Evolutionary conservation across 2,888 invertebrate species (phyloP).

Genomic region (Panzeria rudis): DNA sequence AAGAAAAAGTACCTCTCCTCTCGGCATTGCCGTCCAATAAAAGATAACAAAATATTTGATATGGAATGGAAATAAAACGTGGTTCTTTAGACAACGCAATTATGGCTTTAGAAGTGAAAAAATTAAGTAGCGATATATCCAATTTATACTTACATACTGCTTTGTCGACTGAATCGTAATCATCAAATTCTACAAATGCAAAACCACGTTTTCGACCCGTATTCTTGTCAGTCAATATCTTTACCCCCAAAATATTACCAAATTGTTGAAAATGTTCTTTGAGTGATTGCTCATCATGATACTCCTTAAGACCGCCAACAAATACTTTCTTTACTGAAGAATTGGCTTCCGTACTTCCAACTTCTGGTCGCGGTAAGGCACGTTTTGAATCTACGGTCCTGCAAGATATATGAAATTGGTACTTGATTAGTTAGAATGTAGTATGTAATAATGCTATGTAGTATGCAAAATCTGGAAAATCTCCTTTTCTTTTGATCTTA

Average conservation of each 20-base stretch:
- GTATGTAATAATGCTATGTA: too few species aligned
- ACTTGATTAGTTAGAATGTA: background rate
- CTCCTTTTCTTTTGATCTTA: too few species aligned
- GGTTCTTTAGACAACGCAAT: too few species aligned
- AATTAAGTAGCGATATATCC: too few species aligned
- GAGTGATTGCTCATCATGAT: conserved; percentile 78
- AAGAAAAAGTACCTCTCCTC: too few species aligned
- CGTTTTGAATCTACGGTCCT: conserved; percentile 81
- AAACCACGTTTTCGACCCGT: conserved; percentile 82
- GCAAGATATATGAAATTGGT: background rate
- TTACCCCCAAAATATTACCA: conserved; percentile 78
- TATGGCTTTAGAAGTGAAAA: too few species aligned
- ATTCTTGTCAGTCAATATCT: conserved; percentile 79
- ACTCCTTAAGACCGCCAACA: conserved; percentile 81
- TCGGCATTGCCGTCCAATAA: too few species aligned
- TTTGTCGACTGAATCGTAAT: conserved; percentile 79
- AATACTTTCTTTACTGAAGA: conserved; percentile 79
- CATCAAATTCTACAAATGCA: conserved; percentile 81
- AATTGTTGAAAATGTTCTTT: conserved; percentile 80
- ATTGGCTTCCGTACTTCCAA: conserved; percentile 75
- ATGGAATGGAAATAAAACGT: too few species aligned
- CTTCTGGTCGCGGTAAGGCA: conserved; percentile 79
- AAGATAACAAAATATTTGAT: too few species aligned
- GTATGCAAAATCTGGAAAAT: too few species aligned
- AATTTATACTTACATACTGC: conserved; percentile 78